Conservation (phyloP, 2,113 vertebrate genomes). For the Chamaea fasciata region DNA sequence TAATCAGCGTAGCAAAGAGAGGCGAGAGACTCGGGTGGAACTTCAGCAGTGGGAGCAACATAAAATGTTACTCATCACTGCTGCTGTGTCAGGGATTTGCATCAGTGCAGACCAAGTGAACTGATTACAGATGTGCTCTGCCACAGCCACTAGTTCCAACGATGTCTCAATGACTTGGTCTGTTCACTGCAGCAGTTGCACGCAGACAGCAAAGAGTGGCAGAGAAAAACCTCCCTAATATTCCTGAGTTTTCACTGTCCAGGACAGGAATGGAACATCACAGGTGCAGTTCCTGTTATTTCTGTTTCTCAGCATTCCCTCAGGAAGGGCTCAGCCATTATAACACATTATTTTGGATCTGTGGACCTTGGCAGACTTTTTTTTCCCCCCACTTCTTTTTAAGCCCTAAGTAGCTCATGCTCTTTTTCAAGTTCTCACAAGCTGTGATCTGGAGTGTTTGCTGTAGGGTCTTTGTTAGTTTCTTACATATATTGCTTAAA, state of each 20-base stretch:
- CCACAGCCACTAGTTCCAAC: background rate
- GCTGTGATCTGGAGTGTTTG: rapidly evolving
- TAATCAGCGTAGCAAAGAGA: background rate
- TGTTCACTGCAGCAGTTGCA: background rate
- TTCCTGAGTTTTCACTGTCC: background rate
- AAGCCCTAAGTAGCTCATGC: background rate
- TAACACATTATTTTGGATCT: background rate
- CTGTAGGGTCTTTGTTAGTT: background rate
- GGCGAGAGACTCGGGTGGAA: background rate
- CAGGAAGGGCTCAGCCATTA: background rate
- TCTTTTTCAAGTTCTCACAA: background rate
- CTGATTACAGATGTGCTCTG: background rate
- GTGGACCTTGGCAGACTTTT: background rate
- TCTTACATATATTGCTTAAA: background rate
- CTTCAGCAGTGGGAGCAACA: background rate
- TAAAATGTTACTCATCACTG: background rate
- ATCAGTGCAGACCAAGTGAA: background rate
- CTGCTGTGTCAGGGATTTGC: background rate
- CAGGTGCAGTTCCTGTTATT: background rate
- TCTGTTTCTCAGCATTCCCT: background rate
- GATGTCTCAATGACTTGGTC: background rate
- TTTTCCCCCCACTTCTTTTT: background rate
- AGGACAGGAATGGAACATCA: background rate
- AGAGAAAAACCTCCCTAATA: background rate
- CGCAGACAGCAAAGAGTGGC: background rate